Conservation (phyloP, 1,140 invertebrate species). For the Lordiphosa clarofinis region DNA sequence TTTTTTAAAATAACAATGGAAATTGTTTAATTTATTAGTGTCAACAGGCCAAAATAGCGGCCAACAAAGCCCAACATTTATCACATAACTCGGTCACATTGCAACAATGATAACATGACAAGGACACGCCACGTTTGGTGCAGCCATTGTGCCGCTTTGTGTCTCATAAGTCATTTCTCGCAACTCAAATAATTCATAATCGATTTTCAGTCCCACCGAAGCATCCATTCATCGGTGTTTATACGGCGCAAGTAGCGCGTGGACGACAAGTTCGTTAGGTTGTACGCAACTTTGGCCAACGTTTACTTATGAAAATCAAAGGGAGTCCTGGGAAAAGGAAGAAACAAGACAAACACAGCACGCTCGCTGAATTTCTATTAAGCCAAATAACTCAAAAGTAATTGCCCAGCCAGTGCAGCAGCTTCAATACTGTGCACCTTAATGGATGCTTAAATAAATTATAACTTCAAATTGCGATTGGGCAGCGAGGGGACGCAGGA, state of each 20-base stretch:
- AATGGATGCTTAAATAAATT: slow-evolving; percentile 77
- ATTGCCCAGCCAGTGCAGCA: slow-evolving; percentile 46
- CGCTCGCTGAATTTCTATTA: slow-evolving; percentile 74
- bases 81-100: slow-evolving; percentile 22
- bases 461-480: slow-evolving; percentile 77
- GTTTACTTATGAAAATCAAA: slow-evolving; percentile 78
- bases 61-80: slow-evolving; percentile 25
- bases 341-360: slow-evolving; percentile 67
- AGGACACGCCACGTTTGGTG: slow-evolving; percentile 26
- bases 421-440: slow-evolving; percentile 63
- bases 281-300: slow-evolving; percentile 39
- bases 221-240: slow-evolving; percentile 12
- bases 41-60: slow-evolving; percentile 28
- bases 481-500: slow-evolving; percentile 10
- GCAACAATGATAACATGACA: slow-evolving; percentile 55
- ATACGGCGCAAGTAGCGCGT: slow-evolving; percentile 29
- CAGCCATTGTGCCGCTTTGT: slow-evolving; percentile 35
- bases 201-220: slow-evolving; percentile 50
- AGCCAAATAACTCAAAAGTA: slow-evolving; percentile 75
- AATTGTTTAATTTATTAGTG: slow-evolving; percentile 58
- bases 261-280: slow-evolving; percentile 52
- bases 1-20: slow-evolving; percentile 39
- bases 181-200: slow-evolving; percentile 79
- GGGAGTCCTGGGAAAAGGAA: slow-evolving; percentile 50
- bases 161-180: slow-evolving; percentile 77